Conservation (phyloP, 2,888 invertebrate species). For the Slavum lentiscoides region DNA sequence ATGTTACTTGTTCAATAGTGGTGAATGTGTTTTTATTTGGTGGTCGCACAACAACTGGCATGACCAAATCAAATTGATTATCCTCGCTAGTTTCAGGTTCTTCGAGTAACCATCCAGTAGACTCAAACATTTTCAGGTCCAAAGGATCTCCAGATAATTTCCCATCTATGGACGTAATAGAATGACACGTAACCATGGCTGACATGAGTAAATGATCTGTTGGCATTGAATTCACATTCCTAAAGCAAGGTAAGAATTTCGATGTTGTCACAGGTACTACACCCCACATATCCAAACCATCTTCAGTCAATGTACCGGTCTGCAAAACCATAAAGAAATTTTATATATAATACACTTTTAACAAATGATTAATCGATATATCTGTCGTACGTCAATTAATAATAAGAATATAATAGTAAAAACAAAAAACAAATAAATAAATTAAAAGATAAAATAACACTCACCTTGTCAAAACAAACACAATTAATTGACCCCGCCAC, state of each 20-base stretch:
- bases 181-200: constrained; percentile 91
- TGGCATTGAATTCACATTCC: constrained; percentile 63
- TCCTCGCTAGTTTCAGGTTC: constrained; percentile 84
- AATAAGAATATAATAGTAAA: no score
- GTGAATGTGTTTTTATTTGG: constrained; percentile 56
- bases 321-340: constrained; percentile 59
- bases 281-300: constrained; percentile 93
- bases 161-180: constrained; percentile 85
- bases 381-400: not conserved
- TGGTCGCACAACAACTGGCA: constrained; percentile 83
- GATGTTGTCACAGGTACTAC: constrained; percentile 70
- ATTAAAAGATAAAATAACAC: constrained; percentile 6
- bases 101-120: constrained; percentile 87
- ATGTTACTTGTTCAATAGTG: constrained; percentile 44
- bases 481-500: constrained; percentile 88
- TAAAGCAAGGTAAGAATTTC: constrained; percentile 62
- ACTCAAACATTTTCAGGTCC: constrained; percentile 96
- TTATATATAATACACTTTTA: not conserved
- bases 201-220: constrained; percentile 65
- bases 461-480: constrained; percentile 87
- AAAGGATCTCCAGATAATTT: constrained; percentile 90
- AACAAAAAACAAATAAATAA: no score
- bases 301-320: constrained; percentile 96
- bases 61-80: constrained; percentile 82
- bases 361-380: constrained; percentile 3